Base-by-base conservation (phyloP, 1,140 invertebrate genomes). In the Bombus ignitus region DNA sequence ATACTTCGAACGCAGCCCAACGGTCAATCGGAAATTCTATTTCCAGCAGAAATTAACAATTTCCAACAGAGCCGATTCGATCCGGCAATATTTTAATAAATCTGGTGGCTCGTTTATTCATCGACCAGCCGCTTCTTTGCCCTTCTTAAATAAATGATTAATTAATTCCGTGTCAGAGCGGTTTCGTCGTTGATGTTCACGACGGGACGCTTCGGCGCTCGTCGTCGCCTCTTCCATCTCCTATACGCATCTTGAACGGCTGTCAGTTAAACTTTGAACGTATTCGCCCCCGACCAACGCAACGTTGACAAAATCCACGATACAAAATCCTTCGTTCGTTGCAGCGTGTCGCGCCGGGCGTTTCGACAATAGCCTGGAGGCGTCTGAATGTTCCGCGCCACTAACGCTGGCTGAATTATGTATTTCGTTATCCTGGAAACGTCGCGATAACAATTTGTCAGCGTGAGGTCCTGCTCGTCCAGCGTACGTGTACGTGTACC, bases 371-470 rank as follows among this genome's bases (percentile, higher is more conserved):
- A 39, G 35, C 68, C 68, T 28, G 28, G 9, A 39, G 68, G 32
- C 18, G 47, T 53, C 47, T 53, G 47, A 87, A 71, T 44, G 81
- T 53, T 53, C 47, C 47, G 47, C 47, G 47, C 47, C 18, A 53
- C 47, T 53, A 53, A 53, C 47, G 65, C 47, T 73, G 53, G 75
- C 65, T 89, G 88, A 89, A 89, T 89, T 88, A 89, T 86, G 78
- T 82, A 88, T 88, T 89, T 88, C 83, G 83, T 89, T 89, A 89
- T 80, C 77, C 39, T 18, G 39, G 72, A 25, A 74, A 74, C 72
- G 62, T 85, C 82, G 88, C 74, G 78, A 84, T 89, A 89, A 89
- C 87, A 88, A 89, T 89, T 89, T 88, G 87, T 88, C 87, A 89
- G 78, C 78, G 37, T 42, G 77, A 44, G 66, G 66, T 85, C n/a